These are phyloP conservation scores for Brachypteracias leptosomus DNA, from an alignment of 2,113 vertebrate genomes.

Conservation along the genomic window DNA sequence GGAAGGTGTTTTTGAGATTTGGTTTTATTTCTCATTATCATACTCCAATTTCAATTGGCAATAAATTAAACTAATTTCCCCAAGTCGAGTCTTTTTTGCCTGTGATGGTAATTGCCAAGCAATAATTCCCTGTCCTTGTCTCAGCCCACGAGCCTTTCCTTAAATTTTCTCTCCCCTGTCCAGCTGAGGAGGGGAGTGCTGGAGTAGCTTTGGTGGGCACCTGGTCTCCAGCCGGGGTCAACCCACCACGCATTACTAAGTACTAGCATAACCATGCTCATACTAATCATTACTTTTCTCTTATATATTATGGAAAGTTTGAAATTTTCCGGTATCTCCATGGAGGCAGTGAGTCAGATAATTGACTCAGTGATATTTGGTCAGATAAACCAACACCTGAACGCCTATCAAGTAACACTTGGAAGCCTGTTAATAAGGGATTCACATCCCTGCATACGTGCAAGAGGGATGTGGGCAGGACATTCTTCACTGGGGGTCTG, in stretches of 20 bases:
- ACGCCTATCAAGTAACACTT: background rate
- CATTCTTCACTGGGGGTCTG: background rate
- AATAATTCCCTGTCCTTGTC: background rate
- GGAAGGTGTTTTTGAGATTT: background rate
- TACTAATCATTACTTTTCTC: background rate
- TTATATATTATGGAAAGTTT: background rate
- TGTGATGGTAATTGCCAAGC: background rate
- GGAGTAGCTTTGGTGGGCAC: background rate
- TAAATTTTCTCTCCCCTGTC: background rate
- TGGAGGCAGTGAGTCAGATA: background rate
- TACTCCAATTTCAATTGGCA: background rate
- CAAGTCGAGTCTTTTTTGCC: background rate
- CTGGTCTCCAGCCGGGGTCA: background rate
- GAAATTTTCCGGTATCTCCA: background rate
- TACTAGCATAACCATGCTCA: background rate
- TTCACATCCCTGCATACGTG: rapidly evolving
- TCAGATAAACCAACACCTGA: background rate
- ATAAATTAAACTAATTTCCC: background rate
- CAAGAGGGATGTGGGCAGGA: no score
- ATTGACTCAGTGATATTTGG: background rate
- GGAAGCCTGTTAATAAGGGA: background rate
- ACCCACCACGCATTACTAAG: background rate
- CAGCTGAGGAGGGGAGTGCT: background rate
- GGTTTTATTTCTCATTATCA: background rate
- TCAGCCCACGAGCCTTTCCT: background rate